These are phyloP conservation scores for Ornithorhynchus anatinus DNA, from an alignment of 2,113 vertebrate genomes.

Conservation along the genomic window DNA sequence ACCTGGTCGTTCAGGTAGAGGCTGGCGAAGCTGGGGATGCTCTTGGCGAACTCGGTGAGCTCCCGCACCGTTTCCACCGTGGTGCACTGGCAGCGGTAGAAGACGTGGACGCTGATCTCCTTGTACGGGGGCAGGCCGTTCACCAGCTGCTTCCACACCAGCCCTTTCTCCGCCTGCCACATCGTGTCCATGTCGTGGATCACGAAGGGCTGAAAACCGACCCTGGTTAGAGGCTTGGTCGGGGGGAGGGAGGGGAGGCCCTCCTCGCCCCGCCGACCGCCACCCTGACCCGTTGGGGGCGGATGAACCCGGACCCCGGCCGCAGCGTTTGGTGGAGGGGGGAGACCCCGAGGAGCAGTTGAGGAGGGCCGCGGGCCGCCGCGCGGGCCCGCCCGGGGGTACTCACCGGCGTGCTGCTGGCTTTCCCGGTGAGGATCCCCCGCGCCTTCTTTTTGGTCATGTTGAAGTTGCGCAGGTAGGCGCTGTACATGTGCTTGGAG, in stretches of 20 bases:
- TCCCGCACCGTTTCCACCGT: slow-evolving; percentile 95
- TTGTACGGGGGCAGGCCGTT: slow-evolving; percentile 88
- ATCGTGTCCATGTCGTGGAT: slow-evolving; percentile 96
- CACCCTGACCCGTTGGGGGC: not conserved
- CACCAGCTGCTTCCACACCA: slow-evolving; percentile 94
- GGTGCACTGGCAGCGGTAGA: slow-evolving; percentile 98
- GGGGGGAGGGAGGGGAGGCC: not conserved
- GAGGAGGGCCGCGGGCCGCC: not conserved
- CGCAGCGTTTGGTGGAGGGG: too few relatives aligned
- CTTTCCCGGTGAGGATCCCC: slow-evolving; percentile 92
- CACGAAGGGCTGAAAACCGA: slow-evolving; percentile 87
- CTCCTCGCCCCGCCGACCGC: not conserved
- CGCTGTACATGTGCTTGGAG: slow-evolving; percentile 92
- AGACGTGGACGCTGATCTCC: slow-evolving; percentile 95
- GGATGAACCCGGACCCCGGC: not conserved
- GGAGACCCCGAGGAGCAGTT: too few relatives aligned
- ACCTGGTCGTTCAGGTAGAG: slow-evolving; percentile 98
- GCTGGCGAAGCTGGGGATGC: slow-evolving; percentile 92
- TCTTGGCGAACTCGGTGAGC: slow-evolving; percentile 97
- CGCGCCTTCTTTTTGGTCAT: slow-evolving; percentile 99
- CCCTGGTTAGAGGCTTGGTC: slow-evolving; percentile 6
- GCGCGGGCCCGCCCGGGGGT: not conserved
- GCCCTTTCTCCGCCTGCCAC: slow-evolving; percentile 93
- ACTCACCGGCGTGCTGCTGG: slow-evolving; percentile 88
- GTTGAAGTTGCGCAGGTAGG: slow-evolving; percentile 95